Evolutionary conservation across 2,113 vertebrate species (phyloP), one percentile per base, ranked within the genome.

Genomic region (Mirounga angustirostris): DNA sequence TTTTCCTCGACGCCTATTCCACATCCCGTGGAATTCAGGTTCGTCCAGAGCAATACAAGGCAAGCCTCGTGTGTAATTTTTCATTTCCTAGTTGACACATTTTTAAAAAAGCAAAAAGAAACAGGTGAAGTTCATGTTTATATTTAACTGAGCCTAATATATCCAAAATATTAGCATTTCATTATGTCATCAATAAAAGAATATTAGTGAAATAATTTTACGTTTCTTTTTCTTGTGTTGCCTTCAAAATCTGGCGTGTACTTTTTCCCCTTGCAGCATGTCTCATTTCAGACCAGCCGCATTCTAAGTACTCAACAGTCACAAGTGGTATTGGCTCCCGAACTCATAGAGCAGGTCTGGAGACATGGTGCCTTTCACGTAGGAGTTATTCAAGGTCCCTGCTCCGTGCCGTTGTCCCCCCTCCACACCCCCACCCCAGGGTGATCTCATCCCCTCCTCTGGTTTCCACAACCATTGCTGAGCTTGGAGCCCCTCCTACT

Each of bases 251-350:
- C 86, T 24, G 14, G 3, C 21, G 1, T 76, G 61, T 59, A 10
- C 18, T 43, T 59, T 63, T 54, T 8, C 4, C 1, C 33, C 16
- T 58, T 22, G 4, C 6, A 11, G n/a, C 12, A 4, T 2, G 10
- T 73, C 52, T 52, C 22, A 22, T 14, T 69, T 36, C 43, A 61
- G 46, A 5, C 19, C 1, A 33, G 54, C 71, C 63, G 10, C 43
- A 30, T 59, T 36, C 26, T 36, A 2, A 14, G 19, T 3, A 11
- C 16, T 15, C 16, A 5, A 0, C 1, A 19, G 43, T 54, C 15
- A 0, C 0, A 0, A 2, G 46, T 24, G 50, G 22, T 13, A 1
- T 24, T 4, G 30, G 76, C 90, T 52, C 11, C 82, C 2, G 0
- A 7, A 5, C 0, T n/a, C n/a, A 43, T 2, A 73, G 6, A 8